A percentile compares a stretch with the other conserved stretches of the same genome.
These are phyloP conservation scores for Brachionus angularis DNA, from an alignment of 1,140 invertebrate genomes.

Conservation along the genomic window DNA sequence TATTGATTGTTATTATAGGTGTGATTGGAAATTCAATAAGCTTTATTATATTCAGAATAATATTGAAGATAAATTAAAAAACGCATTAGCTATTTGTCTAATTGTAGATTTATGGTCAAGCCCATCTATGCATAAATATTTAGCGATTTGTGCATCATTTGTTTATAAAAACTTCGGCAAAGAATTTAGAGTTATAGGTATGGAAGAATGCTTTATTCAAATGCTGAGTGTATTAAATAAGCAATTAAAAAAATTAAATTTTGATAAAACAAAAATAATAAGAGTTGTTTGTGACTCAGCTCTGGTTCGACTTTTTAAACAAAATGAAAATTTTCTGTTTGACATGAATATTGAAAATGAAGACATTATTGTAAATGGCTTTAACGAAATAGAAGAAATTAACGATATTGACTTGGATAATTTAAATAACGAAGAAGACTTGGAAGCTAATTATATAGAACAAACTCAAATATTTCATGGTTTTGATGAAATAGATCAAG, in stretches of 20 bases:
- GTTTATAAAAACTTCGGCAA: neutral
- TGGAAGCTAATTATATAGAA: too few species aligned
- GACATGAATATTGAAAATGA: slow-evolving; percentile 62
- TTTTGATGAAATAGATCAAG: too few species aligned
- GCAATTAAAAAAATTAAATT: neutral
- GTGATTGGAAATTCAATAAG: too few species aligned
- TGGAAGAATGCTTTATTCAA: neutral
- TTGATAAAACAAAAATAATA: too few species aligned
- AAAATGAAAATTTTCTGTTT: slow-evolving; percentile 4
- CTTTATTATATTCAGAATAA: too few species aligned
- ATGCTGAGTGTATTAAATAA: neutral
- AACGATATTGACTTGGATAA: too few species aligned
- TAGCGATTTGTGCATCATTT: neutral
- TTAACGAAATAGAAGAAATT: slow-evolving; percentile 92
- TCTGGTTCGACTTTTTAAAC: neutral
- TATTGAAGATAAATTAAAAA: neutral
- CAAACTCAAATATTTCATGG: too few species aligned
- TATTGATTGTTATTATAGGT: too few species aligned
- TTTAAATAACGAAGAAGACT: too few species aligned
- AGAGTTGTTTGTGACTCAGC: neutral
- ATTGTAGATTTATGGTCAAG: neutral
- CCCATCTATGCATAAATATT: neutral
- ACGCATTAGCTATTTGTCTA: neutral
- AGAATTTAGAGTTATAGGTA: neutral
- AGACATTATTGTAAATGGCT: slow-evolving; percentile 85